These are phyloP conservation scores for Argyra leucocephala DNA, from an alignment of 2,888 invertebrate species.

Conservation along the genomic window DNA sequence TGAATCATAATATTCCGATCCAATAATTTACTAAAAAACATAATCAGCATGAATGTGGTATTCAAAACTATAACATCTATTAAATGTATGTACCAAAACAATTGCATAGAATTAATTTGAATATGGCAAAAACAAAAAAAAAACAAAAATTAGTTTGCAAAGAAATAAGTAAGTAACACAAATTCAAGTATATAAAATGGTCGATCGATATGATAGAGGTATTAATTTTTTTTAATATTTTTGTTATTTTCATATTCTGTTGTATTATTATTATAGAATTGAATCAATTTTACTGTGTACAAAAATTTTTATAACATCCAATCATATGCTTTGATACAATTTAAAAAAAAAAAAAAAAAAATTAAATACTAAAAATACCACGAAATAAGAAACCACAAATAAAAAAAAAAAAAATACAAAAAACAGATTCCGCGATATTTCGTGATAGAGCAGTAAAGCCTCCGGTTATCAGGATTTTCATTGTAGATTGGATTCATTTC, in stretches of 20 bases:
- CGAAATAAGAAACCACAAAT: too few species aligned
- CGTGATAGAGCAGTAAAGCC: conserved; percentile 33
- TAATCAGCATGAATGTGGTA: too few species aligned
- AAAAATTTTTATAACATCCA: neutral
- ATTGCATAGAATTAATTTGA: too few species aligned
- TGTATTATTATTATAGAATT: neutral
- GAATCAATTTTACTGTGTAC: neutral
- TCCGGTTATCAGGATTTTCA: conserved; percentile 33
- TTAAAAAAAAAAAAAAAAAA: neutral
- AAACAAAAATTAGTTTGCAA: too few species aligned
- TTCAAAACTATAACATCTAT: too few species aligned
- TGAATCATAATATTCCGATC: too few species aligned
- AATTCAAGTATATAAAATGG: neutral
- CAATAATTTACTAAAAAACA: too few species aligned
- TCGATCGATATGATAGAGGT: neutral
- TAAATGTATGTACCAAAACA: too few species aligned
- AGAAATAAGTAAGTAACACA: too few species aligned
- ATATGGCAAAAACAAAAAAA: too few species aligned
- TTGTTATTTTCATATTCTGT: neutral
- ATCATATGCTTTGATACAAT: neutral
- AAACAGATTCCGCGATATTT: conserved; percentile 27
- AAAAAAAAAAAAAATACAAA: conserved; percentile 11
- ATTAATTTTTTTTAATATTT: neutral
- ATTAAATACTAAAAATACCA: too few species aligned
- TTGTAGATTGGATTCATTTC: conserved; percentile 26